Evolutionary conservation across 2,888 invertebrate species (phyloP), one percentile per base, ranked within the genome.

Genomic region (Cyrtodaria siliqua): DNA sequence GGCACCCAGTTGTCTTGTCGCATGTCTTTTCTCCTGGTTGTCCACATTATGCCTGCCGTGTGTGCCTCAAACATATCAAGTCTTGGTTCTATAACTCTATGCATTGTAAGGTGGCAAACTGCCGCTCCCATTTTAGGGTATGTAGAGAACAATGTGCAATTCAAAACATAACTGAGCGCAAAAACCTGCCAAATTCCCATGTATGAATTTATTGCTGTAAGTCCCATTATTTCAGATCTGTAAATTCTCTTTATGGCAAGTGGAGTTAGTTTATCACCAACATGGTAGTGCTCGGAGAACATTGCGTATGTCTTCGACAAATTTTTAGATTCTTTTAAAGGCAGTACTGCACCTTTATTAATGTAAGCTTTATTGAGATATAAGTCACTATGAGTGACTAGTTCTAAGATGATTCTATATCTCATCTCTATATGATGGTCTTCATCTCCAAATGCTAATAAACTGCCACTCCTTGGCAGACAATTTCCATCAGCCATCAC

Each of bases 401-500:
- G 27, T 38, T 56, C 55, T 8, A 56, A 18, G 18, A 56, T 40
- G 29, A 68, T 52, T 68, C 68, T 23, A 18, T 20, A 68, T 27
- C 68, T 24, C 18, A 60, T 68, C 52, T 68, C 60, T 24, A 26
- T 40, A 50, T 60, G 60, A 52, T 60, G 14, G 24, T 69, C 61
- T 47, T 60, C 69, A n/a, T 60, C 20, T 20, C 60, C 61, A 69
- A 69, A 69, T 24, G 60, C 60, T 42, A 68, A 38, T 42, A 60
- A 47, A 27, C 68, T 60, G 23, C 40, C 68, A 27, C 33, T 29
- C 44, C 60, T 20, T 44, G 55, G 61, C 29, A 63, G 56, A 33
- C 63, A 63, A 38, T 71, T 71, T 18, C 63, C 71, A 50, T 71
- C 71, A 57, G 63, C 71, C 8, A 26, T 14, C 20, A 68, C 60